Evolutionary conservation across 2,797 vertebrate genomes (phyloP).

Genomic region (Distichodus sexfasciatus): DNA sequence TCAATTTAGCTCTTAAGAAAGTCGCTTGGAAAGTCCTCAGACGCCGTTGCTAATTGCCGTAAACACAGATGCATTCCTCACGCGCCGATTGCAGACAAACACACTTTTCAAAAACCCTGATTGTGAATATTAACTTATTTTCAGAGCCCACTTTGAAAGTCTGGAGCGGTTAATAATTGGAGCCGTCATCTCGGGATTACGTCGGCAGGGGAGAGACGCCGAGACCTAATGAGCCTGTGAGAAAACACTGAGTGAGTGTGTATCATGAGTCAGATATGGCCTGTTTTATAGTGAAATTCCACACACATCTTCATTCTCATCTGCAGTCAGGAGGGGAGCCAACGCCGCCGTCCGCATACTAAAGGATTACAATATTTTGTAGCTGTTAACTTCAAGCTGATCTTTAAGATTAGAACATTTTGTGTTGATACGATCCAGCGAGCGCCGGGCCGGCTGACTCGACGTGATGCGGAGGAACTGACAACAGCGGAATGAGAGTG

Average conservation of each 20-base stretch:
- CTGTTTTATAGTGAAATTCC: not conserved
- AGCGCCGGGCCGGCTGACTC: constrained; percentile 18
- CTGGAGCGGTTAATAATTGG: constrained; percentile 30
- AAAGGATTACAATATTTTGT: constrained; percentile 33
- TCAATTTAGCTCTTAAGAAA: constrained; percentile 48
- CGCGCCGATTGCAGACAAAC: constrained; percentile 21
- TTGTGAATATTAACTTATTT: constrained; percentile 27
- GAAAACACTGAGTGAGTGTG: not conserved
- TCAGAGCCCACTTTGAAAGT: constrained; percentile 18
- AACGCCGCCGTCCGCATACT: constrained; percentile 8
- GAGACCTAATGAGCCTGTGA: constrained; percentile 10
- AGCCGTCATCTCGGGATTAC: constrained; percentile 20
- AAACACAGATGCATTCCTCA: constrained; percentile 42
- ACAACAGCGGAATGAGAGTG: not conserved
- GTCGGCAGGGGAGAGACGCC: not conserved
- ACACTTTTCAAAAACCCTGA: constrained; percentile 15
- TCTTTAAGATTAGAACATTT: constrained; percentile 21
- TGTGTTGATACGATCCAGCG: constrained; percentile 21
- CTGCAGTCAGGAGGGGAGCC: not conserved
- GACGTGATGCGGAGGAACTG: constrained; percentile 20
- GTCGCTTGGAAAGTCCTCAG: constrained; percentile 23
- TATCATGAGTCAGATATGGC: constrained; percentile 21
- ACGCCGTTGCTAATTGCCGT: constrained; percentile 36
- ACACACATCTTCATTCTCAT: constrained; percentile 15
- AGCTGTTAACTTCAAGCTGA: constrained; percentile 31